Base-by-base conservation (phyloP, 2,888 invertebrate species). In the Stenchaetothrips biformis region DNA sequence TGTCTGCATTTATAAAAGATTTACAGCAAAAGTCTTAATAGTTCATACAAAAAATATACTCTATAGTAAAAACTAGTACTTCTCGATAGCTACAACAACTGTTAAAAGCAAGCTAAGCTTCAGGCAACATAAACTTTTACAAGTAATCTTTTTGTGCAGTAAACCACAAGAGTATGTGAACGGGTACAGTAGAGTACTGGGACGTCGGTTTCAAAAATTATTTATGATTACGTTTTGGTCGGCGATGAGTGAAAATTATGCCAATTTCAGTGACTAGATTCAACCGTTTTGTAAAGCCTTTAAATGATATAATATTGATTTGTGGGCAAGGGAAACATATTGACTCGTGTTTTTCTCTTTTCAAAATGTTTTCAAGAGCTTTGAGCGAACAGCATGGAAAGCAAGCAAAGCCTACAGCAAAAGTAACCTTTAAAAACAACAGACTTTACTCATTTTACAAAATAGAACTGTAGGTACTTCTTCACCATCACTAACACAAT, bases 31-130 rank as follows among this genome's bases (percentile, higher is more conserved):
- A 74, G 21, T 74, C 67, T 74, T 74, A 21, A 74, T 21, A 21
- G 25, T 74, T 21, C 67, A 74, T 74, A 74, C 67, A 74, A 74
- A 74, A 74, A 74, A 74, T 74, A 74, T 74, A 74, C 67, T 74
- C 67, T 74, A 74, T 74, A 21, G 25, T 25, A 74, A 74, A 74
- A 74, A 74, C 67, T 74, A 74, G 25, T 74, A 74, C 25, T 21
- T 74, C 11, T 21, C 67, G 37, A 74, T 11, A 74, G 67, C 67
- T 74, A 74, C 25, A 74, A 74, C 21, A 21, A 74, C 21, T 53
- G 16, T 53, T 18, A 9, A 53, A 21, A 67, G 67, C 67, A 67
- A 16, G 16, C 53, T 6, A 59, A 59, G 21, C 67, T 25, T 74
- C 67, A 37, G 37, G 37, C 67, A 74, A 74, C 67, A 74, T 11